A percentile compares a stretch with the other conserved stretches of the same genome.
Evolutionary conservation across 2,113 vertebrate species (phyloP).

Genomic region (Lamprotornis superbus): DNA sequence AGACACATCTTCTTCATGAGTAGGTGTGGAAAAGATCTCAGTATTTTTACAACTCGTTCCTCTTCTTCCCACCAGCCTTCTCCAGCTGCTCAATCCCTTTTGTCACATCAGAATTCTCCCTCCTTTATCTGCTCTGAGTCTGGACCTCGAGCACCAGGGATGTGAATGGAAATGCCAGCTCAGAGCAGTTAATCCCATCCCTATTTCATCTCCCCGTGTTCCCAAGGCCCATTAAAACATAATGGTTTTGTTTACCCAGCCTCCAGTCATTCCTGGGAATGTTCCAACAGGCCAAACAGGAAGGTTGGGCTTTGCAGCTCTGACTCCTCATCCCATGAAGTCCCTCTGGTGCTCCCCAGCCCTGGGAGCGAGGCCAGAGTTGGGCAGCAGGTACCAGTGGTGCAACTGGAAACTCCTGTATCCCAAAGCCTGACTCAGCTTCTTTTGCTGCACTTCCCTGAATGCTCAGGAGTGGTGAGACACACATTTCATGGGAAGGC

Average conservation of each 20-base stretch:
- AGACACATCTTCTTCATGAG: neutral
- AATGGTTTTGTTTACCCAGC: constrained; percentile 39
- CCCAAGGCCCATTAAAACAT: neutral
- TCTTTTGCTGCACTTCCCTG: neutral
- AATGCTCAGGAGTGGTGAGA: neutral
- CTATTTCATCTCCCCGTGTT: neutral
- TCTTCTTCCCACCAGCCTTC: neutral
- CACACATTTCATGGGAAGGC: neutral
- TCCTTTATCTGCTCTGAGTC: neutral
- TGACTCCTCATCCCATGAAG: neutral
- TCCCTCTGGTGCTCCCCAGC: neutral
- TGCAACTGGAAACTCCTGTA: neutral
- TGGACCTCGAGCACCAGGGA: neutral
- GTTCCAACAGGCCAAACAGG: neutral
- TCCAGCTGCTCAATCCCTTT: neutral
- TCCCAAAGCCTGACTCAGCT: neutral
- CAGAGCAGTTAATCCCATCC: neutral
- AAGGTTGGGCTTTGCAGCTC: neutral
- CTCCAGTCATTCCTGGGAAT: neutral
- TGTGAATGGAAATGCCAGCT: neutral
- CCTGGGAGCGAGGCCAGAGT: neutral
- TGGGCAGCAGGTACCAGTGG: neutral
- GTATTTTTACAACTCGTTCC: neutral
- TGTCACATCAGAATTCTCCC: neutral
- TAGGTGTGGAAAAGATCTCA: neutral